These are phyloP conservation scores for Sebastiscus albofasciatus DNA, from an alignment of 2,797 vertebrate genomes.

Conservation along the genomic window DNA sequence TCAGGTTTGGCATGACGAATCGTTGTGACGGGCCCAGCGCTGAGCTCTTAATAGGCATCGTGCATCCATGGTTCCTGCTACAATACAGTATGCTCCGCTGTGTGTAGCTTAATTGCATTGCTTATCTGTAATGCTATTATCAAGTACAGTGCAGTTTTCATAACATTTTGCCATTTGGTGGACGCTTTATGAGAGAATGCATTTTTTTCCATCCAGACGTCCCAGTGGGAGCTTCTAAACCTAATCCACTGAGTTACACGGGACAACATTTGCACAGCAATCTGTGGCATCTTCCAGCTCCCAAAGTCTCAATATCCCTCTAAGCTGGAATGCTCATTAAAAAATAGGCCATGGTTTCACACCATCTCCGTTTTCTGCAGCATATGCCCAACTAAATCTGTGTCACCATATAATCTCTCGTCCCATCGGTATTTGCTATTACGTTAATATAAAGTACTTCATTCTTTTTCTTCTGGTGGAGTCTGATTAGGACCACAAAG, in stretches of 20 bases:
- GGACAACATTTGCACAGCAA: slow-evolving; percentile 61
- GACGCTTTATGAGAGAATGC: slow-evolving; percentile 38
- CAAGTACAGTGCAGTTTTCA: slow-evolving; percentile 53
- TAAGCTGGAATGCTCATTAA: slow-evolving; percentile 67
- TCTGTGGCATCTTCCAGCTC: slow-evolving; percentile 62
- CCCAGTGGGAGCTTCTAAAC: slow-evolving; percentile 50
- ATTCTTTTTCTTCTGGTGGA: slow-evolving; percentile 32
- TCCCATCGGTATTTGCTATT: slow-evolving; percentile 61
- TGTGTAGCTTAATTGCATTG: slow-evolving; percentile 66
- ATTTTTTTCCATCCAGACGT: slow-evolving; percentile 18
- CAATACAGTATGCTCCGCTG: slow-evolving; percentile 42
- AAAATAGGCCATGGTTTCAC: slow-evolving; percentile 52
- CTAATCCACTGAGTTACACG: slow-evolving; percentile 59
- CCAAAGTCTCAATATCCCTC: slow-evolving; percentile 60
- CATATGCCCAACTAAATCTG: slow-evolving; percentile 64
- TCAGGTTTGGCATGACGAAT: slow-evolving; percentile 63
- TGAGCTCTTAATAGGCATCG: slow-evolving; percentile 54
- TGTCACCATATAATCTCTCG: slow-evolving; percentile 56
- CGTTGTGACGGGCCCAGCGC: slow-evolving; percentile 51
- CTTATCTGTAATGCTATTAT: slow-evolving; percentile 68
- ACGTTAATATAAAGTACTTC: slow-evolving; percentile 40
- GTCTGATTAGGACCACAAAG: slow-evolving; percentile 37
- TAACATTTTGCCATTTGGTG: slow-evolving; percentile 55
- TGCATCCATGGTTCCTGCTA: slow-evolving; percentile 30
- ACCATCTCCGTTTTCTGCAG: slow-evolving; percentile 42